These are phyloP conservation scores for Hyposoter didymator DNA, from an alignment of 2,888 invertebrate species.

Conservation along the genomic window DNA sequence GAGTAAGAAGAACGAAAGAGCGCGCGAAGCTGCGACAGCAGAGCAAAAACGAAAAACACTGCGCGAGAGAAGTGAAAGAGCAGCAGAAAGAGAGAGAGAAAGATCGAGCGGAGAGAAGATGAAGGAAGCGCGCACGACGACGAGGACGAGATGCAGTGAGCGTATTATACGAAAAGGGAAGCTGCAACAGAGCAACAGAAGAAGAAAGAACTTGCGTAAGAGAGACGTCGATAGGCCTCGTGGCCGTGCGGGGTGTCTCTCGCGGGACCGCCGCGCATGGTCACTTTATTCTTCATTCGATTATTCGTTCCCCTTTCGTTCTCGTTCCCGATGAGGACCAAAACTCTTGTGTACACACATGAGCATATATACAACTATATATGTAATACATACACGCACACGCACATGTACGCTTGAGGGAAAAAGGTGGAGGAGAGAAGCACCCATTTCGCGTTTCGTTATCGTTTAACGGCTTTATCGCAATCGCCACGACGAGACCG, in stretches of 20 bases:
- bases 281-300: conserved; percentile 69
- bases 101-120: conserved; percentile 29
- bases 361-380: conserved; percentile 46
- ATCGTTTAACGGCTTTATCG: conserved; percentile 83
- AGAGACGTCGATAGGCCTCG: conserved; percentile 77
- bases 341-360: conserved; percentile 48
- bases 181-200: conserved; percentile 53
- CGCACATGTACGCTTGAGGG: conserved; percentile 45
- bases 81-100: not conserved
- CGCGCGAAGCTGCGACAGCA: conserved; percentile 25
- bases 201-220: conserved; percentile 68
- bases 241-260: conserved; percentile 58
- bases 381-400: conserved; percentile 38
- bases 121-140: conserved; percentile 42
- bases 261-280: conserved; percentile 52
- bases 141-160: conserved; percentile 47
- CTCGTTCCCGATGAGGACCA: conserved; percentile 52
- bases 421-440: conserved; percentile 60
- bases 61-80: conserved; percentile 71
- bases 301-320: conserved; percentile 72
- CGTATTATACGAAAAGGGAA: conserved; percentile 61
- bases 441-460: conserved; percentile 82
- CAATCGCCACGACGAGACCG: conserved; percentile 73
- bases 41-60: conserved; percentile 43
- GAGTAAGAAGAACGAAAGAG: conserved; percentile 44